Conservation (phyloP, 2,797 vertebrate genomes). For the Gymnopithys bicolor region DNA sequence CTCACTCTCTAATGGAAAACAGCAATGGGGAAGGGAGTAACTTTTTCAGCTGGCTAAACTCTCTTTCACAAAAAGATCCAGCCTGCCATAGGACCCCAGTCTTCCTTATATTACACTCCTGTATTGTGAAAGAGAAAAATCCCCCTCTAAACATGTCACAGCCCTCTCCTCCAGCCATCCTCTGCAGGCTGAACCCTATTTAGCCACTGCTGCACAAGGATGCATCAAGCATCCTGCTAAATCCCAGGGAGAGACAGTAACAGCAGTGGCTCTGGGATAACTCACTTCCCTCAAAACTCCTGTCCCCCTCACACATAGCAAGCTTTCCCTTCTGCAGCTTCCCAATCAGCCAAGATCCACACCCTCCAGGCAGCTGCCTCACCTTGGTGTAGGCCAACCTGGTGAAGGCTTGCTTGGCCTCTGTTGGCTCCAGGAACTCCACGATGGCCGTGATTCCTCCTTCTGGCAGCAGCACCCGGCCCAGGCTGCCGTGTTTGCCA, state of each 20-base stretch:
- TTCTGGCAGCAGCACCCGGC: constrained; percentile 90
- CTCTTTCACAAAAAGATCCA: not conserved
- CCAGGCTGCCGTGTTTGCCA: constrained; percentile 85
- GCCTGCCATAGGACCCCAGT: not conserved
- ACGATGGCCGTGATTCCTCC: constrained; percentile 91
- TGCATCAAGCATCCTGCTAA: not conserved
- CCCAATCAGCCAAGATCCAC: not conserved
- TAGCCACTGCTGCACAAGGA: not conserved
- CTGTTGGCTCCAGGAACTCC: constrained; percentile 91
- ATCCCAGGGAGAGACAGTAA: fast-evolving
- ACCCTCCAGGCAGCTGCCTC: not conserved
- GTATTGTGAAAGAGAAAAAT: fast-evolving
- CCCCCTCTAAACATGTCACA: not conserved
- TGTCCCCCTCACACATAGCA: fast-evolving
- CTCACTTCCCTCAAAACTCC: not conserved
- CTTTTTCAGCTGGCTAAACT: not conserved
- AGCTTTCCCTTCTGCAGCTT: not conserved
- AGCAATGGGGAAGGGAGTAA: not conserved
- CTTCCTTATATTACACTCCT: not conserved
- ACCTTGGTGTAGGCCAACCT: constrained; percentile 94
- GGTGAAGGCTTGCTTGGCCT: constrained; percentile 91
- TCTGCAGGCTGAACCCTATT: not conserved
- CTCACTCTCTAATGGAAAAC: fast-evolving
- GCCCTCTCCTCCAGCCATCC: not conserved
- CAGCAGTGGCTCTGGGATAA: not conserved